Conservation (phyloP, 2,888 invertebrate species). For the Brachycybe producta region DNA sequence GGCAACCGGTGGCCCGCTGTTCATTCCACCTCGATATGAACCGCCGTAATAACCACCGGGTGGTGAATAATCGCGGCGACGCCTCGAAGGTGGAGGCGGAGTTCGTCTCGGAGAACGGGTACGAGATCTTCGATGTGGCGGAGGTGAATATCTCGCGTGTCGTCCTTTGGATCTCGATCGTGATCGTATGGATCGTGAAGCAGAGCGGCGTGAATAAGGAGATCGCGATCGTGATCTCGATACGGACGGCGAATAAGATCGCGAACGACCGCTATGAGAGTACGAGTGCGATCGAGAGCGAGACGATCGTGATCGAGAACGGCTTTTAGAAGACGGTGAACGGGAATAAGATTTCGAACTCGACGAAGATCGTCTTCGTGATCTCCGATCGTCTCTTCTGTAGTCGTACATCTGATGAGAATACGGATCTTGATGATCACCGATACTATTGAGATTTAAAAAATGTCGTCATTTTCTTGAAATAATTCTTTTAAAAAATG, state of each 20-base stretch:
- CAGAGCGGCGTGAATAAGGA: slow-evolving; percentile 6
- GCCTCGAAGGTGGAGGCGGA: background rate
- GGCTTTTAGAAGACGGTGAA: slow-evolving; percentile 15
- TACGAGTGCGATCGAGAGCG: slow-evolving; percentile 31
- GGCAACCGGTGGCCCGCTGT: background rate
- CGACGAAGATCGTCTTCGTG: slow-evolving; percentile 18
- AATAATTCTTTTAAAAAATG: no score
- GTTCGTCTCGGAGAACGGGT: slow-evolving; percentile 6
- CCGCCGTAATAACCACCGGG: background rate
- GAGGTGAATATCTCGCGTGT: background rate
- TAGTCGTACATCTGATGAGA: slow-evolving; percentile 73
- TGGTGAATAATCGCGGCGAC: slow-evolving; percentile 4
- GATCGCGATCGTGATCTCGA: slow-evolving; percentile 17
- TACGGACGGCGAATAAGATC: slow-evolving; percentile 15
- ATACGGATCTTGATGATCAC: slow-evolving; percentile 75
- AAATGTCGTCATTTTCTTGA: no score
- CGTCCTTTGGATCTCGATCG: slow-evolving; percentile 11
- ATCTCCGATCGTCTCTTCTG: slow-evolving; percentile 42
- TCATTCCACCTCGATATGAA: no score
- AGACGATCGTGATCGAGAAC: slow-evolving; percentile 14
- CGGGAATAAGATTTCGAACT: slow-evolving; percentile 17
- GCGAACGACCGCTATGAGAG: slow-evolving; percentile 33
- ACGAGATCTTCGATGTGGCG: background rate
- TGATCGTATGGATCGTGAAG: slow-evolving; percentile 5
- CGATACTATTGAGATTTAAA: slow-evolving; percentile 45